Evolutionary conservation across 2,888 invertebrate genomes (phyloP).

Genomic region (Adelognathus sp.): DNA sequence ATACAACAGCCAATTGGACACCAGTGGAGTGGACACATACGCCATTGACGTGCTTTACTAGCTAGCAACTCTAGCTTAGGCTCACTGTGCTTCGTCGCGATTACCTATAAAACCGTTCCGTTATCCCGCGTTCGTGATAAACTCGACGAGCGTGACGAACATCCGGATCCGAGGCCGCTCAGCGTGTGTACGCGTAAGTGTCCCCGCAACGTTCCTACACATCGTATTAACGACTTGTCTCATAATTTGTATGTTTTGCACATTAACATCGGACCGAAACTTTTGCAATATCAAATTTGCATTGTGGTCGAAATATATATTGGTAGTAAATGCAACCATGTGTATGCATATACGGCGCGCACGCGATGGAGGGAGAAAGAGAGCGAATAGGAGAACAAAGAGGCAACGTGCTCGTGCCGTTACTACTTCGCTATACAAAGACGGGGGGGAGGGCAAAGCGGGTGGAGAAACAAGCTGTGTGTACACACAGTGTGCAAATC

Average conservation of each 20-base stretch:
- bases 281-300: not conserved
- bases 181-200: conserved; percentile 24
- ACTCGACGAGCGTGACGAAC: conserved; percentile 58
- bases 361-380: conserved; percentile 29
- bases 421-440: not conserved
- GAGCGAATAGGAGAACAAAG: conserved; percentile 51
- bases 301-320: not conserved
- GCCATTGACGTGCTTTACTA: conserved; percentile 61
- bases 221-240: not conserved
- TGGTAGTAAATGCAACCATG: not conserved
- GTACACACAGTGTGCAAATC: too few species aligned
- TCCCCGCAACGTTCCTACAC: not conserved
- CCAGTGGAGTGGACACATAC: conserved; percentile 57
- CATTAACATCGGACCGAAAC: not conserved
- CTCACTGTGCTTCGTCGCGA: conserved; percentile 59
- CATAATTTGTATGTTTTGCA: not conserved
- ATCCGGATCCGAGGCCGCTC: conserved; percentile 18
- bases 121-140: conserved; percentile 67
- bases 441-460: conserved; percentile 2
- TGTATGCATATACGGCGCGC: conserved; percentile 11
- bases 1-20: conserved; percentile 53
- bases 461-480: not conserved
- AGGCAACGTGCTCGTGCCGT: conserved; percentile 50
- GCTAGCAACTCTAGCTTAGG: too few species aligned
- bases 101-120: conserved; percentile 70